A percentile compares a stretch with the other conserved stretches of the same genome.
Evolutionary conservation across 2,888 invertebrate species (phyloP).

Genomic region (Mimachlamys varia): DNA sequence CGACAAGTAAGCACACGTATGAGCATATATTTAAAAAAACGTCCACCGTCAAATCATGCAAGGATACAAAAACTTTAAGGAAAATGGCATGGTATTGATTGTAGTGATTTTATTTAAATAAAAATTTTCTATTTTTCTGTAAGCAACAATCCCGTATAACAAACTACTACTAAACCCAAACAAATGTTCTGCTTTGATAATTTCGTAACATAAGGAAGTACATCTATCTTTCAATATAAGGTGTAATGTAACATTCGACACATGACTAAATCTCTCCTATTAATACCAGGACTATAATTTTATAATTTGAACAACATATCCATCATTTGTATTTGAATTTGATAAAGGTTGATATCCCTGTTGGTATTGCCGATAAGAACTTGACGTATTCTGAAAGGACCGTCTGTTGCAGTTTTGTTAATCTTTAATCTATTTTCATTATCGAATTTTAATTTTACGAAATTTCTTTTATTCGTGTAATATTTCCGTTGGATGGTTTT

Average conservation of each 20-base stretch:
- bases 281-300: not conserved
- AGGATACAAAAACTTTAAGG: too few species aligned
- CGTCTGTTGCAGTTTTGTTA: slow-evolving; percentile 1
- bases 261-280: not conserved
- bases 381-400: not conserved
- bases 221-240: not conserved
- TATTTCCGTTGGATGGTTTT: slow-evolving; percentile 12
- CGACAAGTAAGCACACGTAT: too few species aligned
- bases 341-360: not conserved
- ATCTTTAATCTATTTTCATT: slow-evolving; percentile 33
- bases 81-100: too few species aligned
- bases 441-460: slow-evolving; percentile 5
- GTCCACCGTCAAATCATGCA: too few species aligned
- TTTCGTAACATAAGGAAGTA: not conserved
- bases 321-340: not conserved
- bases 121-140: too few species aligned
- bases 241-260: not conserved
- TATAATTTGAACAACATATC: not conserved
- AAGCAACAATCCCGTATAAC: too few species aligned
- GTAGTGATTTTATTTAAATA: too few species aligned
- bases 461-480: slow-evolving; percentile 4
- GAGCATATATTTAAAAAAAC: too few species aligned
- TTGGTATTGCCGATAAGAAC: not conserved
- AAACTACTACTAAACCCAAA: too few species aligned
- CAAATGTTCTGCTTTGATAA: too few species aligned